Base-by-base conservation (phyloP, 2,113 vertebrate species). In the Pelvicachromis taeniatus region DNA sequence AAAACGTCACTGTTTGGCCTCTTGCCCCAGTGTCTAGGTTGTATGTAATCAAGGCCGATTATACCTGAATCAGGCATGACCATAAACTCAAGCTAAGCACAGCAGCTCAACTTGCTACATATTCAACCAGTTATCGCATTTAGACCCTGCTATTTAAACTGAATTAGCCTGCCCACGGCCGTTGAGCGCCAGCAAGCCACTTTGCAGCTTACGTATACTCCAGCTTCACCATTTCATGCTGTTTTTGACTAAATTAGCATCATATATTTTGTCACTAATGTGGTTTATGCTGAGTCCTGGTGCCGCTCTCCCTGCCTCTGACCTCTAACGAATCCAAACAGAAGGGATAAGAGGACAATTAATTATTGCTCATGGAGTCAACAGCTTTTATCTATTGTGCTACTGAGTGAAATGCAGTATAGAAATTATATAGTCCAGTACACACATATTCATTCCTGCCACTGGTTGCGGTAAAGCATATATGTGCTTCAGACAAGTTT, bases 141-240 rank as follows among this genome's bases (percentile, higher is more conserved):
- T 70, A 70, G 21, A 42, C 1, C 65, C 17, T 48, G 68, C 68
- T 48, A 48, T 73, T 73, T 12, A 73, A 48, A 17, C 68, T 4
- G 0, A 73, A 73, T 48, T 48, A 42, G 38, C 38, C 65, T 70
- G 5, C 38, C 21, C 65, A 45, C 13, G 10, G 38, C 5, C 2
- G 0, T n/a, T 70, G 63, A 45, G 11, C n/a, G 0, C 40, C 38
- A 16, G 33, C 13, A 70, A 26, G 0, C 63, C 21, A 31, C 68
- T 75, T 50, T 31, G 16, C 26, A 50, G 26, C 42, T 1, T 48
- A n/a, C 42, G 23, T 50, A 6, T 2, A 52, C 70, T 52, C 45
- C 26, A 75, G 16, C 45, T 31, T 50, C 45, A 31, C 14, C 17
- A 52, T 33, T 75, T 75, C 26, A 31, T 52, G 45, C 45, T 33